A percentile compares a stretch with the other conserved stretches of the same genome.
Evolutionary conservation across 2,888 invertebrate genomes (phyloP).

Genomic region (Andricus curvator): DNA sequence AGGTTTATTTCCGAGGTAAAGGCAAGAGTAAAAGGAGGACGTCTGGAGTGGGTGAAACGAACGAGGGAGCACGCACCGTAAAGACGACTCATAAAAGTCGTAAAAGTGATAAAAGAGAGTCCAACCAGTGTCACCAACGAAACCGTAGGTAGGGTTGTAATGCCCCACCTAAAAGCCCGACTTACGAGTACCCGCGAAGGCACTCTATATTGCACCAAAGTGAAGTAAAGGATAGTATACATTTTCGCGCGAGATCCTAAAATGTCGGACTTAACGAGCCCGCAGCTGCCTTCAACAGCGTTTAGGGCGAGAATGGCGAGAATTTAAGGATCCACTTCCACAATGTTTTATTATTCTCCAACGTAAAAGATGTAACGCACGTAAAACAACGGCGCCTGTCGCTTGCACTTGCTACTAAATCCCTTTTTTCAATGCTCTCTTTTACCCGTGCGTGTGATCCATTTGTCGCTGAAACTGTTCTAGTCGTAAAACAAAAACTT

Average conservation of each 20-base stretch:
- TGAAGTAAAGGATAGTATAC: slow-evolving; percentile 22
- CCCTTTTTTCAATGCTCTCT: slow-evolving; percentile 8
- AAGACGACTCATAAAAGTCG: slow-evolving; percentile 69
- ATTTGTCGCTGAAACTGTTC: slow-evolving; percentile 18
- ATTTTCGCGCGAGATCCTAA: slow-evolving; percentile 10
- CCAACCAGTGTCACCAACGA: slow-evolving; percentile 33
- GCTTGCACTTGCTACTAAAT: background rate
- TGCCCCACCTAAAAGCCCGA: slow-evolving; percentile 27
- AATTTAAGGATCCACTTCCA: slow-evolving; percentile 16
- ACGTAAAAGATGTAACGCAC: slow-evolving; percentile 14
- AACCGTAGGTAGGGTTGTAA: slow-evolving; percentile 18
- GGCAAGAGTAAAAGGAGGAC: slow-evolving; percentile 39
- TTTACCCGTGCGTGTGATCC: slow-evolving; percentile 26
- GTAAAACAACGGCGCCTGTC: slow-evolving; percentile 22
- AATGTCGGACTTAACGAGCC: slow-evolving; percentile 24
- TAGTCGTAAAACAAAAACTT: slow-evolving; percentile 23
- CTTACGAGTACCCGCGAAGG: slow-evolving; percentile 23
- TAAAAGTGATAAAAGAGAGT: slow-evolving; percentile 69
- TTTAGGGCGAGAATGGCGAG: background rate
- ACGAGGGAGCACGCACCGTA: slow-evolving; percentile 51
- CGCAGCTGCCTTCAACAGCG: slow-evolving; percentile 7
- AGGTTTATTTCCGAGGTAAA: slow-evolving; percentile 39
- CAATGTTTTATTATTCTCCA: slow-evolving; percentile 23
- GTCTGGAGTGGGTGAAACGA: slow-evolving; percentile 42
- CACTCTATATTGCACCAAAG: slow-evolving; percentile 9